Conservation (phyloP, 2,888 invertebrate species). For the Drosophila basisetae region DNA sequence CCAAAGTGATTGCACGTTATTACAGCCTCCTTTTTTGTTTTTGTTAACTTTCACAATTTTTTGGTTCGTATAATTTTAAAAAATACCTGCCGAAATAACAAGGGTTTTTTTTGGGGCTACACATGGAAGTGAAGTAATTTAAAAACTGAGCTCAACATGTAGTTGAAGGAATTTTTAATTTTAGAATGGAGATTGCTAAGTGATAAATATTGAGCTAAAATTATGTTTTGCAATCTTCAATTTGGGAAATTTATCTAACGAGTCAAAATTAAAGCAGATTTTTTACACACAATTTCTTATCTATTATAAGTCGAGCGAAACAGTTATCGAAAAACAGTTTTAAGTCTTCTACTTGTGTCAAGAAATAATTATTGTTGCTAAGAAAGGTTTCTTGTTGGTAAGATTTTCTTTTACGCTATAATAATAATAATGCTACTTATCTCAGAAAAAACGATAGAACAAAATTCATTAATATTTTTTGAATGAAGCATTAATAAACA, state of each 20-base stretch:
- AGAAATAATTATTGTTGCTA: no score
- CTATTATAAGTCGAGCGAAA: neutral
- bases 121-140: neutral
- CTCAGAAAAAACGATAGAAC: accelerated
- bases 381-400: no score
- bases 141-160: neutral
- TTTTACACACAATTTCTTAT: neutral
- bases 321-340: no score
- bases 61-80: neutral
- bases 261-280: neutral
- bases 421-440: no score
- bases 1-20: neutral
- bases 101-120: neutral
- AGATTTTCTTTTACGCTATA: no score
- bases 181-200: neutral
- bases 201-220: neutral
- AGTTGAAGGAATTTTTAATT: neutral
- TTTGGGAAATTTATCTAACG: neutral
- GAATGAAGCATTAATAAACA: neutral
- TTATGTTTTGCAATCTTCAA: neutral
- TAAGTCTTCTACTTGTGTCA: neutral
- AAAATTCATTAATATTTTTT: neutral
- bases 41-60: neutral
- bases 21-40: neutral
- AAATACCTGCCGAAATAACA: neutral